These are phyloP conservation scores for Pedionomus torquatus DNA, from an alignment of 2,113 vertebrate genomes.

Conservation along the genomic window DNA sequence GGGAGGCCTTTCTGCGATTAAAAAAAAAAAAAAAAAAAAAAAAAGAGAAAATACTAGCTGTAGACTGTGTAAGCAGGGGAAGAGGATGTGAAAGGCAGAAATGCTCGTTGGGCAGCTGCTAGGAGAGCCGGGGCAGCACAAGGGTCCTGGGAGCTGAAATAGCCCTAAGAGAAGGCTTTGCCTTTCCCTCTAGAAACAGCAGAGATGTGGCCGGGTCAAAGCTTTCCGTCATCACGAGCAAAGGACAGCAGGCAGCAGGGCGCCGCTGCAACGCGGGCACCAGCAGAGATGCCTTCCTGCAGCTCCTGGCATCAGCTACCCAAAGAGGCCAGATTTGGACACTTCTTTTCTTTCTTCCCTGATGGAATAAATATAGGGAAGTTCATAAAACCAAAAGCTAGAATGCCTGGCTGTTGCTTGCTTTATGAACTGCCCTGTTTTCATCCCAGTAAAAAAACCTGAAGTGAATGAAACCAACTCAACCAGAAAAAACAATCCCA, in stretches of 20 bases:
- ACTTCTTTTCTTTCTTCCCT: not conserved
- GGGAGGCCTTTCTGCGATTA: constrained; percentile 77
- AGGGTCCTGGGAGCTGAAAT: constrained; percentile 16
- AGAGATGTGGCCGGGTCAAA: not conserved
- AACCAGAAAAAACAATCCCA: not conserved
- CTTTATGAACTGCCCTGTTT: not conserved
- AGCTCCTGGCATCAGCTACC: not conserved
- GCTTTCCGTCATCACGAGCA: accelerated
- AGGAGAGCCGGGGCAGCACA: not conserved
- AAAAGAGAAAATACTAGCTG: not conserved
- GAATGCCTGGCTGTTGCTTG: not conserved
- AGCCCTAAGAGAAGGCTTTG: not conserved
- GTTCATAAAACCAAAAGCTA: accelerated
- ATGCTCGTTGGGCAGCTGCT: constrained; percentile 28
- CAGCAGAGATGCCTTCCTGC: not conserved
- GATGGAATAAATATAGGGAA: not conserved
- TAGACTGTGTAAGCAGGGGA: constrained; percentile 15
- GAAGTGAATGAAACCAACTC: not conserved
- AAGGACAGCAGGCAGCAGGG: not conserved
- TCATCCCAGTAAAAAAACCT: not conserved
- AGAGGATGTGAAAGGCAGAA: constrained; percentile 6
- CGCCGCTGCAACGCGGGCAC: accelerated
- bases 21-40: not conserved
- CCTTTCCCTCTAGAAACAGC: not conserved
- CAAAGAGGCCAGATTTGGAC: not conserved